phyloP scores from a whole-genome alignment of 2,888 invertebrate genomes.

The Chelonus formosanus region DNA sequence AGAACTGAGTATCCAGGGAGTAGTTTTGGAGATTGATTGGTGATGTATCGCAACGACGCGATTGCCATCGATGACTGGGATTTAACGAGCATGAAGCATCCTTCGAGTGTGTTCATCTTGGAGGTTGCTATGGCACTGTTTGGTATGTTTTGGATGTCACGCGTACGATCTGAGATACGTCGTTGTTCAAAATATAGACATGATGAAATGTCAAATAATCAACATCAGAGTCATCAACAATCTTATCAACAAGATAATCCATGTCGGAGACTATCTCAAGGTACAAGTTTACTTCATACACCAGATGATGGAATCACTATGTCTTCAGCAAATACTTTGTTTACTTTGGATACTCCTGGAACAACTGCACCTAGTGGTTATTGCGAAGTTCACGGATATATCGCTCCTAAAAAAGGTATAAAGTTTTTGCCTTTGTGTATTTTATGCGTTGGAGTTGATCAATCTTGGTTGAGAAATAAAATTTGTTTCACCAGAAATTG shows the following conservation, averaged over 20 bases:
- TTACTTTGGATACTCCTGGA: slow-evolving; percentile 67
- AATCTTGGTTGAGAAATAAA: too few species aligned
- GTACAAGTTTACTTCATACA: slow-evolving; percentile 48
- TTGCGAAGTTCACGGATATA: slow-evolving; percentile 71
- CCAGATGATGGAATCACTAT: slow-evolving; percentile 56
- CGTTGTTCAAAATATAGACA: slow-evolving; percentile 77
- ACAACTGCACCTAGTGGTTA: slow-evolving; percentile 66
- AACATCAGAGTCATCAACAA: slow-evolving; percentile 53
- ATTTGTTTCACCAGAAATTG: too few species aligned
- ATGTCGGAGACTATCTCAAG: slow-evolving; percentile 45
- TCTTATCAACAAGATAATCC: slow-evolving; percentile 50
- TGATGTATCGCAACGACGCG: slow-evolving; percentile 59
- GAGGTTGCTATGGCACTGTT: slow-evolving; percentile 81
- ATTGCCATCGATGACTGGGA: slow-evolving; percentile 60
- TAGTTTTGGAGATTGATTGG: slow-evolving; percentile 39
- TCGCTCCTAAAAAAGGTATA: slow-evolving; percentile 69
- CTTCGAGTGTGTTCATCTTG: slow-evolving; percentile 54
- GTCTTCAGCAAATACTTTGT: slow-evolving; percentile 65
- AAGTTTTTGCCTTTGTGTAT: too few species aligned
- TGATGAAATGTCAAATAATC: slow-evolving; percentile 64
- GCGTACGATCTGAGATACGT: slow-evolving; percentile 82
- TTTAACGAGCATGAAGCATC: slow-evolving; percentile 63
- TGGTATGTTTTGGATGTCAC: slow-evolving; percentile 85
- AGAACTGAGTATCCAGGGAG: too few species aligned
- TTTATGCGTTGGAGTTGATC: too few species aligned